A percentile compares a stretch with the other conserved stretches of the same genome.
These are phyloP conservation scores for Nasonia oneida DNA, from an alignment of 2,888 invertebrate species.

Conservation along the genomic window DNA sequence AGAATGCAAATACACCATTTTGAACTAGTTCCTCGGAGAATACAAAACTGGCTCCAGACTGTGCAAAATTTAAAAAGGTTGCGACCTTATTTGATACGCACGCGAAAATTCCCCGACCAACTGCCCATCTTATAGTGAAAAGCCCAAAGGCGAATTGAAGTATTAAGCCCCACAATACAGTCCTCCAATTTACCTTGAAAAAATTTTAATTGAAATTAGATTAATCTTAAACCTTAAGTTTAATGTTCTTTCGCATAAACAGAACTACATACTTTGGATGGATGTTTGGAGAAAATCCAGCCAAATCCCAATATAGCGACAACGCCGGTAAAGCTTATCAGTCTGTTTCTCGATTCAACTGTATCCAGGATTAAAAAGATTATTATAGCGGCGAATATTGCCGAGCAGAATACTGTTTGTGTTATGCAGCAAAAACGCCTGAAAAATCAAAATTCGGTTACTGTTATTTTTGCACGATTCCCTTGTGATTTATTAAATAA, in stretches of 20 bases:
- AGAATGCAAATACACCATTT: conserved; percentile 89
- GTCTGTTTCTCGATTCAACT: conserved; percentile 80
- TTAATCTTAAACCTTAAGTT: not conserved
- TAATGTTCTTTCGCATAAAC: not conserved
- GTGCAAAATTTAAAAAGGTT: conserved; percentile 89
- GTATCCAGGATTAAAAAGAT: conserved; percentile 86
- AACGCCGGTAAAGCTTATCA: conserved; percentile 87
- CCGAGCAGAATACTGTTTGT: conserved; percentile 73
- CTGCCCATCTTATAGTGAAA: conserved; percentile 90
- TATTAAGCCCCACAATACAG: conserved; percentile 88
- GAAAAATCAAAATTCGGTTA: conserved; percentile 52
- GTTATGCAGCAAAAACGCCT: conserved; percentile 80
- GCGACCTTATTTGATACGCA: conserved; percentile 87
- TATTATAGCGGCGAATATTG: conserved; percentile 80
- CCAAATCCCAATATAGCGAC: conserved; percentile 83
- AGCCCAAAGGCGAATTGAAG: conserved; percentile 93
- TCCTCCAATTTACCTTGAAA: conserved; percentile 87
- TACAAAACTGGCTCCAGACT: conserved; percentile 90
- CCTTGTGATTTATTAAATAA: not conserved
- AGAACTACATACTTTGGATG: conserved; percentile 78
- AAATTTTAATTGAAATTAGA: conserved; percentile 30
- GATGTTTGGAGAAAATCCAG: conserved; percentile 84
- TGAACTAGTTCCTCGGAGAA: conserved; percentile 87
- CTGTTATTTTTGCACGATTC: not conserved
- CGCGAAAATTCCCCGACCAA: conserved; percentile 86